A percentile compares a stretch with the other conserved stretches of the same genome.
Conservation (phyloP, 2,888 invertebrate species). For the Gymnoscelis rufifasciata region DNA sequence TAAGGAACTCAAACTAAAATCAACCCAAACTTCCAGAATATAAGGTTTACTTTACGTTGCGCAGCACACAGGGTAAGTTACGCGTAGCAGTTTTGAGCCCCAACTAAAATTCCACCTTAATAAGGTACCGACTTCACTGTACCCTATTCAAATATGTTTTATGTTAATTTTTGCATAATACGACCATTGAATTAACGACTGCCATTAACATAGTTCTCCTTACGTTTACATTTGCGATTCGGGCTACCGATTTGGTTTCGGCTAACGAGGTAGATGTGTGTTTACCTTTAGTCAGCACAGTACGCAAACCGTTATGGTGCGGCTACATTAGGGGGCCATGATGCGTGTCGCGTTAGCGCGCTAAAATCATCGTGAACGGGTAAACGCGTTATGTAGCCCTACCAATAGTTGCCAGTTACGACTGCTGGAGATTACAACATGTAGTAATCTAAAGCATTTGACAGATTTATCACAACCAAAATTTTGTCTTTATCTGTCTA, state of each 20-base stretch:
- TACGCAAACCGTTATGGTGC: too few relatives aligned
- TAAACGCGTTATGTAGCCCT: too few relatives aligned
- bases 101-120: conserved; percentile 12
- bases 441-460: too few relatives aligned
- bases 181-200: conserved; percentile 27
- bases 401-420: too few relatives aligned
- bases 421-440: too few relatives aligned
- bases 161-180: conserved; percentile 30
- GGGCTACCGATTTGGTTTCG: conserved; percentile 3
- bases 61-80: not conserved
- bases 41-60: not conserved
- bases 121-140: conserved; percentile 14
- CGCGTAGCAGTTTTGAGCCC: conserved; percentile 1
- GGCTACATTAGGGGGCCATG: too few relatives aligned
- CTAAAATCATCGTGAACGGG: too few relatives aligned
- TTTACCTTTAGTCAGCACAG: too few relatives aligned
- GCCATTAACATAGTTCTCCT: conserved; percentile 23
- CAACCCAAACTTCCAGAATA: not conserved
- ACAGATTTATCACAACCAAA: too few relatives aligned
- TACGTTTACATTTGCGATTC: conserved; percentile 17
- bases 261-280: conserved; percentile 5
- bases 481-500: too few relatives aligned
- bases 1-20: not conserved
- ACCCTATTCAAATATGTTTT: conserved; percentile 26
- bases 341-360: too few relatives aligned